Base-by-base conservation (phyloP, 2,797 vertebrate species). In the Furcifer pardalis region DNA sequence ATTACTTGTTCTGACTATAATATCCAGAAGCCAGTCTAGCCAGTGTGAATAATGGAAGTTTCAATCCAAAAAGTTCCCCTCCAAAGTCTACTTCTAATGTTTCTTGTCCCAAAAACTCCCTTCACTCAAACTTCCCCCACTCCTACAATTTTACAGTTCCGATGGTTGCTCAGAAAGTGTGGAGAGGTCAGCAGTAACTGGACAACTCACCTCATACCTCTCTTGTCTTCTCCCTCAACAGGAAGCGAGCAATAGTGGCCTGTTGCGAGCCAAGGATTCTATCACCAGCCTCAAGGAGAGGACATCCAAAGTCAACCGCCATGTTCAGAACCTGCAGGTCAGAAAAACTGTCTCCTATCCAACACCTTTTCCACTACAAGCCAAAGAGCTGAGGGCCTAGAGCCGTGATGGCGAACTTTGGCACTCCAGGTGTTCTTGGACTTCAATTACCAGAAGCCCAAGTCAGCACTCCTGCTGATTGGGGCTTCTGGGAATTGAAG, bases 201-300 rank as follows among this genome's bases (percentile, higher is more conserved):
- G 42, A 71, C 56, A 69, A 52, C 49, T 77, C 42, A 86, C 74
- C 79, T 32, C 15, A 27, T 68, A 52, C 73, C 37, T 76, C 52
- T 52, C 25, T 49, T 44, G 1, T 35, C 37, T 6, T 83, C 52
- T 84, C 49, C 81, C 35, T 69, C 62, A 35, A 30, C 88, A 95
- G 94, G 90, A 87, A 63, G 87, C 91, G 69, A 89, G 91, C 83
- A 94, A 91, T 81, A 92, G 86, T 37, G 93, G 92, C 75, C 78
- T 94, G 77, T 91, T 94, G n/a, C 87, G 86, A 0, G 93, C 93
- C 89, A 95, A 95, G 81, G 94, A 95, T 81, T 94, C 94, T 52
- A 92, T 94, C 84, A 94, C 92, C 84, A 92, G 92, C 85, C 85
- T 95, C 81, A 95, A 95, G 83, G 91, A 93, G 73, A 94, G 92